Percentiles rank a stretch among this genome's conserved stretches.
These are phyloP conservation scores for Cirrhinus mrigala DNA, from an alignment of 2,797 vertebrate species.

Conservation along the genomic window DNA sequence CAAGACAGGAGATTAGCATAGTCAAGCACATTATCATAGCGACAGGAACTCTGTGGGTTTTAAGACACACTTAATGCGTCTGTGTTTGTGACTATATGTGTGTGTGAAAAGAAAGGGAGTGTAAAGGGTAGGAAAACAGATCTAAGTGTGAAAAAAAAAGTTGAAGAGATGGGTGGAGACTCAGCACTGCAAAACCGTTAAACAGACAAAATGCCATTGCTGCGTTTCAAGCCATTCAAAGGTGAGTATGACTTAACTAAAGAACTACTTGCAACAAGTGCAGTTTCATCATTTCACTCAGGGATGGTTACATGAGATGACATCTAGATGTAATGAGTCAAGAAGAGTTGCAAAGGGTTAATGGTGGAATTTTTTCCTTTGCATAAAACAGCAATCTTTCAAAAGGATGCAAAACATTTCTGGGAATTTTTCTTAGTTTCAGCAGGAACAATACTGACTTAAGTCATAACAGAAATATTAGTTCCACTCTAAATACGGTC, in stretches of 20 bases:
- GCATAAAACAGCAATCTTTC: conserved; percentile 37
- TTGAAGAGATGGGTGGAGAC: conserved; percentile 80
- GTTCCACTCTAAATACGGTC: conserved; percentile 5
- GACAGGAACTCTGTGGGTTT: conserved; percentile 46
- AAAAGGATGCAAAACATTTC: conserved; percentile 30
- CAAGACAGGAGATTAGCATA: conserved; percentile 26
- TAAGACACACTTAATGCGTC: conserved; percentile 37
- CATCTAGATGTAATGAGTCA: conserved; percentile 18
- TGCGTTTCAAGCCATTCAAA: conserved; percentile 56
- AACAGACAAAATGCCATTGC: conserved; percentile 79
- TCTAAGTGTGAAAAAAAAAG: conserved; percentile 66
- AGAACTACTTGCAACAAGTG: conserved; percentile 40
- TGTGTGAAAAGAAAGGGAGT: conserved; percentile 34
- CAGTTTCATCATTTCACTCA: conserved; percentile 49
- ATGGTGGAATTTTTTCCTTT: conserved; percentile 40
- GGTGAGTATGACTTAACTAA: conserved; percentile 60
- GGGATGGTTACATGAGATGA: conserved; percentile 31
- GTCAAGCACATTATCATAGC: conserved; percentile 40
- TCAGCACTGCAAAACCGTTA: conserved; percentile 80
- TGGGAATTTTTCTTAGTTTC: conserved; percentile 2
- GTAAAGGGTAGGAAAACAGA: conserved; percentile 51
- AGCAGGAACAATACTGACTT: not conserved
- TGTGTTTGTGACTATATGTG: conserved; percentile 40
- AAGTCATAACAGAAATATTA: conserved; percentile 36
- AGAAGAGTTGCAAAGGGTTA: not conserved